Base-by-base conservation (phyloP, 2,113 vertebrate species). In the Lamprotornis superbus region DNA sequence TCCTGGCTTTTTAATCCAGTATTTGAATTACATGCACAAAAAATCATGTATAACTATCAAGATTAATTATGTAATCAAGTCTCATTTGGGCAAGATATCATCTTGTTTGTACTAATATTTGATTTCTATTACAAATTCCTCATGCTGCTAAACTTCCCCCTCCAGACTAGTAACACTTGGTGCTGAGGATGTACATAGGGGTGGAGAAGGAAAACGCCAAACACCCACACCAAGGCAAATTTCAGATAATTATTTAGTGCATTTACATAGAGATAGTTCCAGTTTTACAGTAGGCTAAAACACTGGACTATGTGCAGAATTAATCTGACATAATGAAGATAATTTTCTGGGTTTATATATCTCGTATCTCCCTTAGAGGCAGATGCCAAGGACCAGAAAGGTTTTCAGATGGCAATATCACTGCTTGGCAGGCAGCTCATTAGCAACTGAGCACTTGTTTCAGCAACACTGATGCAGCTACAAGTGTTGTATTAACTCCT, bases 101-200 rank as follows among this genome's bases (percentile, higher is more conserved):
- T 96, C 93, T 92, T 50, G 70, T 89, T 95, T 96, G 74, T 95
- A 85, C 93, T 96, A 95, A 93, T 96, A 95, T 95, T 95, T 96
- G 84, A 90, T 95, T 95, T 87, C 82, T 90, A 83, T 91, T 87
- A 96, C 59, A 90, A 91, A 93, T 83, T 93, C 87, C 59, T 87
- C 40, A 33, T 28, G 78, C 84, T 93, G 47, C 47, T 91, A 87
- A 95, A 83, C 74, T 74, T 83, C 59, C 49, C 87, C 84, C 89
- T 91, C 70, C 5, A 1, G 84, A 65, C 75, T 61, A 60, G 2
- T 42, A 79, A 75, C 42, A 12, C 65, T 90, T 76, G 31, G 77
- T 69, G 57, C 40, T 52, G 49, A 87, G 57, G 44, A 57, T 65
- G 31, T 24, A 55, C 5, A 7, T 8, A 53, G 25, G 59, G n/a